These are phyloP conservation scores for Argyra leucocephala DNA, from an alignment of 2,888 invertebrate species.

Conservation along the genomic window DNA sequence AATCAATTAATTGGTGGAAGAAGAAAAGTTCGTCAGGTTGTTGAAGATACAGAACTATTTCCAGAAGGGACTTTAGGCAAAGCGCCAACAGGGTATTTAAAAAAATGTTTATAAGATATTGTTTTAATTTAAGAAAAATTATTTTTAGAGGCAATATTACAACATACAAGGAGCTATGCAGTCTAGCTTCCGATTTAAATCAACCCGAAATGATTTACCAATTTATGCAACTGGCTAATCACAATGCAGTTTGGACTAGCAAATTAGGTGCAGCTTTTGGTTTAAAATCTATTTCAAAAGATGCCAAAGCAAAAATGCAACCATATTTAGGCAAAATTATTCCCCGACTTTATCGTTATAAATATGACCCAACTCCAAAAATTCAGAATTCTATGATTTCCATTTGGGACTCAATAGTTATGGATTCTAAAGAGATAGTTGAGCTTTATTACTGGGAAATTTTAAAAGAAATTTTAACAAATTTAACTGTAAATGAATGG, in stretches of 20 bases:
- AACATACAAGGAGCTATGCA: slow-evolving; percentile 90
- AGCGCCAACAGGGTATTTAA: slow-evolving; percentile 69
- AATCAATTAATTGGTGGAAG: slow-evolving; percentile 75
- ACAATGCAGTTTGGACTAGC: slow-evolving; percentile 89
- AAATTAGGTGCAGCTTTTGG: slow-evolving; percentile 87
- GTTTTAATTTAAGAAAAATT: slow-evolving; percentile 14
- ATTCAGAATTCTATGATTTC: slow-evolving; percentile 88
- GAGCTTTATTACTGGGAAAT: slow-evolving; percentile 44
- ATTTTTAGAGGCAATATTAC: slow-evolving; percentile 71
- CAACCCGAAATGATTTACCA: slow-evolving; percentile 92
- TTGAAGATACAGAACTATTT: slow-evolving; percentile 74
- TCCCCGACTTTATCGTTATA: slow-evolving; percentile 69
- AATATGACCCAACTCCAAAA: slow-evolving; percentile 86
- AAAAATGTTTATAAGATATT: slow-evolving; percentile 4
- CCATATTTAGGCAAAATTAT: slow-evolving; percentile 76
- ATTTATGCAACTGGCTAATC: slow-evolving; percentile 91
- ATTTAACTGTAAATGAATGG: slow-evolving; percentile 78
- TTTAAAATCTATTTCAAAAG: slow-evolving; percentile 73
- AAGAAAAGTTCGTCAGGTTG: slow-evolving; percentile 62
- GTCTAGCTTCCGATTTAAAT: slow-evolving; percentile 85
- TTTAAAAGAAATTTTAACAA: slow-evolving; percentile 65
- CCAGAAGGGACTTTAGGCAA: slow-evolving; percentile 79
- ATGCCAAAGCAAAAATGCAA: slow-evolving; percentile 73
- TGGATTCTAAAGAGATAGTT: slow-evolving; percentile 73
- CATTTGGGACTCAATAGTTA: slow-evolving; percentile 86